Evolutionary conservation across 1,140 invertebrate species (phyloP).

Genomic region (Melanaphis sacchari): DNA sequence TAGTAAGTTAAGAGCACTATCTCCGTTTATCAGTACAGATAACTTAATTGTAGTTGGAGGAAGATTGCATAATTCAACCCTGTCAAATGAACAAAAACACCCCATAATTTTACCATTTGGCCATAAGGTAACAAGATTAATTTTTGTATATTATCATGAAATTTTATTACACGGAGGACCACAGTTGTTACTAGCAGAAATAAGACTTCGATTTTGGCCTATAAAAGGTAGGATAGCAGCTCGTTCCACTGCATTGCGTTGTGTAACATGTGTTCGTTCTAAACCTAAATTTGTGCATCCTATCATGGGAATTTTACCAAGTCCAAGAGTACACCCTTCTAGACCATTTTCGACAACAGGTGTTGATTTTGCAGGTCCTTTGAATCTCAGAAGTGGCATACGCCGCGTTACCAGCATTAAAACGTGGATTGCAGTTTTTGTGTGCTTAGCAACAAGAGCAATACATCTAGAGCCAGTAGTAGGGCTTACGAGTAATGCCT

Average conservation of each 20-base stretch:
- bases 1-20: background rate
- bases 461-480: slow-evolving; percentile 62
- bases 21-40: background rate
- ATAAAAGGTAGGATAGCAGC: background rate
- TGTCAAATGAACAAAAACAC: background rate
- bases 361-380: slow-evolving; percentile 23
- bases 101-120: background rate
- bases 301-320: background rate
- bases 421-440: slow-evolving; percentile 60
- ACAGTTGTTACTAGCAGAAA: background rate
- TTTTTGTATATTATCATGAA: background rate
- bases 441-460: slow-evolving; percentile 62
- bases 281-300: slow-evolving; percentile 40
- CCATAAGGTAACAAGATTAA: background rate
- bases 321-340: background rate
- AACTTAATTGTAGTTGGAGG: background rate
- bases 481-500: slow-evolving; percentile 61
- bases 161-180: background rate
- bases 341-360: slow-evolving; percentile 42
- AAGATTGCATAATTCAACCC: background rate
- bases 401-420: background rate
- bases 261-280: slow-evolving; percentile 30
- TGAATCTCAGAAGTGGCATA: background rate
- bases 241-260: background rate
- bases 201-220: background rate